phyloP scores from a whole-genome alignment of 2,888 invertebrate species.

The Linnaemya tessellans region DNA sequence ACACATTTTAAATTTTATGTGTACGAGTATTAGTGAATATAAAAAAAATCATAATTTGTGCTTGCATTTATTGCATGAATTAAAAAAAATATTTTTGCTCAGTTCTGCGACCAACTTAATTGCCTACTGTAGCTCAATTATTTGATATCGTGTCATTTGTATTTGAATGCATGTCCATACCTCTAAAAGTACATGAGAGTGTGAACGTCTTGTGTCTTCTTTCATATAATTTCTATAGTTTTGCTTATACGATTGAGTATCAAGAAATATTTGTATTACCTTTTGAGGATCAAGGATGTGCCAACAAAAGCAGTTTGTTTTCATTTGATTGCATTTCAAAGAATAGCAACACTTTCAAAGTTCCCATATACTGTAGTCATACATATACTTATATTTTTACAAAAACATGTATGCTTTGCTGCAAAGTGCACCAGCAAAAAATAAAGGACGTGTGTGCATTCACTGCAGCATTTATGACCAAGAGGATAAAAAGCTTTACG shows the following conservation, averaged over 20 bases:
- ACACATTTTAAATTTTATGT: no score
- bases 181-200: constrained; percentile 13
- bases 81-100: no score
- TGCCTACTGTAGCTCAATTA: constrained; percentile 1
- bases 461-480: constrained; percentile 66
- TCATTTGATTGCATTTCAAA: constrained; percentile 77
- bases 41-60: no score
- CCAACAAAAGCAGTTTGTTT: constrained; percentile 77
- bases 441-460: constrained; percentile 52
- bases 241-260: not conserved
- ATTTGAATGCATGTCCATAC: constrained; percentile 26
- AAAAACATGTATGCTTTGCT: constrained; percentile 17
- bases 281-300: constrained; percentile 73
- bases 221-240: constrained; percentile 13
- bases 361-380: no score
- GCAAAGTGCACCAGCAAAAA: constrained; percentile 46
- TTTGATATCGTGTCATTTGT: not conserved
- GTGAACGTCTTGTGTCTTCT: constrained; percentile 17
- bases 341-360: constrained; percentile 18
- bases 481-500: constrained; percentile 67
- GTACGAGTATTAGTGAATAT: no score
- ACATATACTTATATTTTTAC: not conserved
- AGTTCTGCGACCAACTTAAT: not conserved
- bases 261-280: constrained; percentile 67
- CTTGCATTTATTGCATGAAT: no score